Percentiles rank a stretch among this genome's conserved stretches.
phyloP scores from a whole-genome alignment of 1,140 invertebrate species.

The Temnothorax longispinosus region DNA sequence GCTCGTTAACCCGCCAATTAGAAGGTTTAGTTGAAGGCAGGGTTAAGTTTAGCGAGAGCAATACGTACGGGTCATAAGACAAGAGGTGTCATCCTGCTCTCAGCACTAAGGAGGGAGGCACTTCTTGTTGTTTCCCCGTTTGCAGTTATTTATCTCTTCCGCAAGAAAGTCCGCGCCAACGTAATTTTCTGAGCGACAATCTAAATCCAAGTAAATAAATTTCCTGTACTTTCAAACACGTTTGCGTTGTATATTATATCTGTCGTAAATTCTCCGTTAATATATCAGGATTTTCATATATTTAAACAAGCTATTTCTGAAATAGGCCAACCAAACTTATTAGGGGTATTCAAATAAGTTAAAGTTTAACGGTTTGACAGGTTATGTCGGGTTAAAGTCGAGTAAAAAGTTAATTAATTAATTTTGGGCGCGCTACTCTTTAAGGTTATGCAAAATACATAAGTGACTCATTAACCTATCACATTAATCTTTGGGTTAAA shows the following conservation, averaged over 20 bases:
- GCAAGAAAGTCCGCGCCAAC: background rate
- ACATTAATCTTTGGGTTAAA: too few relatives aligned
- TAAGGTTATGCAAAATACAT: too few relatives aligned
- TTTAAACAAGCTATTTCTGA: background rate
- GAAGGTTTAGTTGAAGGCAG: slow-evolving; percentile 78
- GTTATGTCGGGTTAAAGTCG: too few relatives aligned
- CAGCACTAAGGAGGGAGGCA: slow-evolving; percentile 15
- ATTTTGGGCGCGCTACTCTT: too few relatives aligned
- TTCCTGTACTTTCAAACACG: background rate
- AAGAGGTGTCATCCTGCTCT: slow-evolving; percentile 81
- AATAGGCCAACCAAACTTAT: background rate
- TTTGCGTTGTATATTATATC: background rate
- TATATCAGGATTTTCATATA: background rate
- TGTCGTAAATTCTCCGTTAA: background rate
- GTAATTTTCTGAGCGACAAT: background rate
- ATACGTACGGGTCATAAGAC: slow-evolving; percentile 78
- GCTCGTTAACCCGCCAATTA: slow-evolving; percentile 83
- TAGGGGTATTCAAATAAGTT: too few relatives aligned
- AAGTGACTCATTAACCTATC: too few relatives aligned
- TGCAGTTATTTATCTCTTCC: slow-evolving; percentile 43
- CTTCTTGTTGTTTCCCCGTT: slow-evolving; percentile 20
- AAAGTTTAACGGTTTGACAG: too few relatives aligned
- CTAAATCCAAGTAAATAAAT: background rate
- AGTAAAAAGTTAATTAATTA: too few relatives aligned
- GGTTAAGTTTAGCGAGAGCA: slow-evolving; percentile 75